Conservation (phyloP, 2,797 vertebrate species). For the Hydrophis major region DNA sequence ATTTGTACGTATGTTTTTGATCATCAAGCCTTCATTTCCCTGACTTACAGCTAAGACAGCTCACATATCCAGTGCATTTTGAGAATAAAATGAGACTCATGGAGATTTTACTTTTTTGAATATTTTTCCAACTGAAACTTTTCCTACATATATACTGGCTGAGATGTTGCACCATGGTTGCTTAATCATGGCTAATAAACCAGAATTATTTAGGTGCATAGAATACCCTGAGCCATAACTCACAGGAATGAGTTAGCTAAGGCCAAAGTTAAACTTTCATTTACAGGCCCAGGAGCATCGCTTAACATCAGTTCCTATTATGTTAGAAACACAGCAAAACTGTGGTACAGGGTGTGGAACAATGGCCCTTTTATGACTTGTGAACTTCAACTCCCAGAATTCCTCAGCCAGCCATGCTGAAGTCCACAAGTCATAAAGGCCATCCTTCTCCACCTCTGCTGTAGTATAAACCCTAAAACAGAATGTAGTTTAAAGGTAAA, state of each 20-base stretch:
- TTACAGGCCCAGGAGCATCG: neutral
- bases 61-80: neutral
- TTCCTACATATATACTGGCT: neutral
- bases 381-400: too few relatives aligned
- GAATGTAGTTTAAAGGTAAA: neutral
- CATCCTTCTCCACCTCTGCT: too few relatives aligned
- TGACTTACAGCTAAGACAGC: neutral
- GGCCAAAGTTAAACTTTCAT: neutral
- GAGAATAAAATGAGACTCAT: neutral
- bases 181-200: neutral
- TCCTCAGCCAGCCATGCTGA: too few relatives aligned
- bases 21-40: neutral
- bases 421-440: too few relatives aligned
- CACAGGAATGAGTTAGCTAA: neutral
- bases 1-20: neutral
- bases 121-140: neutral
- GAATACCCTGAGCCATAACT: neutral
- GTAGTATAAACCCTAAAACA: neutral
- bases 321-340: neutral
- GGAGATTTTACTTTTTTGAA: neutral
- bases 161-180: neutral
- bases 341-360: neutral
- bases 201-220: neutral
- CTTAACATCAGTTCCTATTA: neutral
- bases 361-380: too few relatives aligned